phyloP scores from a whole-genome alignment of 35 echinoderm and acorn worm genomes.

The Patiria miniata region DNA sequence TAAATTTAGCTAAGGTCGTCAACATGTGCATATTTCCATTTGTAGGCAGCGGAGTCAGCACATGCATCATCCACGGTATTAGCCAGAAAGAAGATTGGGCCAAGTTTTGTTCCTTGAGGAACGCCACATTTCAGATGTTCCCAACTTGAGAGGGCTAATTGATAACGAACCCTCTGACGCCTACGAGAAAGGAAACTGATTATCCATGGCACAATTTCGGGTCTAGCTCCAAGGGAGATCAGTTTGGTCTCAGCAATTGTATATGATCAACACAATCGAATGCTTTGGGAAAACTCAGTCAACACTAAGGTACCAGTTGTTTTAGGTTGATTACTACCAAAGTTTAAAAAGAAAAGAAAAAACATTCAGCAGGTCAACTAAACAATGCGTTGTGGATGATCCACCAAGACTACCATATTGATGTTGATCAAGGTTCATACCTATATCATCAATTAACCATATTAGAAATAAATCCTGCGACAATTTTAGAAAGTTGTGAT shows the following conservation, averaged over 20 bases:
- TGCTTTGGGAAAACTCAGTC: too few species aligned
- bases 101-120: neutral
- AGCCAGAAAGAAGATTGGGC: neutral
- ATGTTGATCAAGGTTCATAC: neutral
- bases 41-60: too few species aligned
- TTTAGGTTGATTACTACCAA: neutral
- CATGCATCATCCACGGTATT: neutral
- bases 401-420: neutral
- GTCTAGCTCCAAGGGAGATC: neutral
- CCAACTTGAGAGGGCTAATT: neutral
- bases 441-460: neutral
- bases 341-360: neutral
- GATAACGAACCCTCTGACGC: neutral
- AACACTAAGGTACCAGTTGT: too few species aligned
- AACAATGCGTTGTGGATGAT: too few species aligned
- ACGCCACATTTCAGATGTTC: neutral
- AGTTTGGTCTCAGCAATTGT: too few species aligned
- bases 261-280: too few species aligned
- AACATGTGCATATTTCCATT: too few species aligned
- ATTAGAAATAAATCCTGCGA: neutral
- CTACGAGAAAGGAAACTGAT: neutral
- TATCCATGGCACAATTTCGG: neutral
- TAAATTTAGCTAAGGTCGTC: too few species aligned
- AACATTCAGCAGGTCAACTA: neutral
- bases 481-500: slow-evolving; percentile 13